Conservation (phyloP, 2,888 invertebrate genomes). For the Habroteleia sp. region DNA sequence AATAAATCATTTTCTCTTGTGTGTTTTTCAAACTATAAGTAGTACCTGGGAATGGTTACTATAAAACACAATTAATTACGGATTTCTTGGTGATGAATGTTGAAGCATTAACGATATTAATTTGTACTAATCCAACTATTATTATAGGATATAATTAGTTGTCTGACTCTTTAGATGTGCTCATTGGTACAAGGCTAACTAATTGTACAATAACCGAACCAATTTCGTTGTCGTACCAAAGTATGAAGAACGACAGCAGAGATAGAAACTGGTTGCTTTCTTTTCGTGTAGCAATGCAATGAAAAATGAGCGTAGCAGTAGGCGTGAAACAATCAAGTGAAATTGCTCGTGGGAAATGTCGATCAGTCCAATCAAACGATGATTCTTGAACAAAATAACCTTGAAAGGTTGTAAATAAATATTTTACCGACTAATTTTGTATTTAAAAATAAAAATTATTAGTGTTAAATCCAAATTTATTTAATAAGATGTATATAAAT, state of each 20-base stretch:
- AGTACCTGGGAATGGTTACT: constrained; percentile 5
- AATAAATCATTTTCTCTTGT: too few species aligned
- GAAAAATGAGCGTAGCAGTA: constrained; percentile 52
- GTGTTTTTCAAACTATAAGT: not conserved
- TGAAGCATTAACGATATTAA: constrained; percentile 1
- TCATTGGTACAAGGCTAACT: constrained; percentile 6
- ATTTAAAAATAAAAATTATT: too few species aligned
- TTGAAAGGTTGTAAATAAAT: constrained; percentile 13
- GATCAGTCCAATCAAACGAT: constrained; percentile 41
- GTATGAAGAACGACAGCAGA: constrained; percentile 34
- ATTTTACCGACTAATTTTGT: too few species aligned
- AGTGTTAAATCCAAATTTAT: too few species aligned
- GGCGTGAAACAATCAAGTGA: constrained; percentile 49
- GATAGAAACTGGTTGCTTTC: constrained; percentile 46
- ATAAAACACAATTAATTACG: not conserved
- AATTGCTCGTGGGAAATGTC: constrained; percentile 51
- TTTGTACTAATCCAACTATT: constrained; percentile 2
- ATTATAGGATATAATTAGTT: constrained; percentile 13
- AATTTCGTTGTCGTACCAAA: constrained; percentile 40
- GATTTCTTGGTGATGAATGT: constrained; percentile 4
- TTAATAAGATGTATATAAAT: too few species aligned
- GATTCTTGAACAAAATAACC: constrained; percentile 35
- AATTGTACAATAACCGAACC: constrained; percentile 23
- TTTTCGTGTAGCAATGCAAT: constrained; percentile 25
- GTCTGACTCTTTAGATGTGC: not conserved